A percentile compares a stretch with the other conserved stretches of the same genome.
phyloP scores from a whole-genome alignment of 2,888 invertebrate genomes.

The Calameuta pallipes region DNA sequence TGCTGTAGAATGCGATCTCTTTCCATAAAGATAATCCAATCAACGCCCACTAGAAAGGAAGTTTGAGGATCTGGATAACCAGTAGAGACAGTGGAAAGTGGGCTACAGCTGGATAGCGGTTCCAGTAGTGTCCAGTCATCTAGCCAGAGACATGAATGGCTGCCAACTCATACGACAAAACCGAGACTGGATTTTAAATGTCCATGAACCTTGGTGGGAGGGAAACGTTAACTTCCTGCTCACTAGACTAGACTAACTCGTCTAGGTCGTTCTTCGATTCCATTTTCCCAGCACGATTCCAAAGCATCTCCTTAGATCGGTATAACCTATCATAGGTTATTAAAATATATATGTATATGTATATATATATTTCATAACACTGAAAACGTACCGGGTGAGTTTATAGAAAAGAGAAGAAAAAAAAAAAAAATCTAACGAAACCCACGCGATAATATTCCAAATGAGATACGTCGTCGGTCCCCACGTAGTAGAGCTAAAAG shows the following conservation, averaged over 20 bases:
- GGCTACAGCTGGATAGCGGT: constrained; percentile 1
- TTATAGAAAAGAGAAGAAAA: too few species aligned
- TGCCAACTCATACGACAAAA: constrained; percentile 12
- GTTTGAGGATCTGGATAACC: background rate
- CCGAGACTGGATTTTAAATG: constrained; percentile 18
- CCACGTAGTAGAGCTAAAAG: background rate
- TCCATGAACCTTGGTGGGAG: constrained; percentile 14
- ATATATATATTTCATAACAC: too few species aligned
- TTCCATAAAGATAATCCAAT: background rate
- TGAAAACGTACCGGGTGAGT: too few species aligned
- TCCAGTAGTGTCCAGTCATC: background rate
- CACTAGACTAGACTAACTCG: background rate
- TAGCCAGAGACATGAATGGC: constrained; percentile 16
- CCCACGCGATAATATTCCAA: background rate
- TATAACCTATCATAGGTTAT: too few species aligned
- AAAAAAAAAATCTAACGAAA: background rate
- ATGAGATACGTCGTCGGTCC: background rate
- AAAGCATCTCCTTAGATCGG: too few species aligned
- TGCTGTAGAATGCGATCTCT: constrained; percentile 16
- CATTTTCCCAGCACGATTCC: too few species aligned
- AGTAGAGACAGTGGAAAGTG: constrained; percentile 1
- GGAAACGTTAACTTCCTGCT: background rate
- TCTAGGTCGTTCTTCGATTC: too few species aligned
- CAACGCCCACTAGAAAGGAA: background rate
- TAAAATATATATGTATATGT: too few species aligned